These are phyloP conservation scores for Caenorhabditis sulstoni DNA, from an alignment of 2,888 invertebrate genomes.

Conservation along the genomic window DNA sequence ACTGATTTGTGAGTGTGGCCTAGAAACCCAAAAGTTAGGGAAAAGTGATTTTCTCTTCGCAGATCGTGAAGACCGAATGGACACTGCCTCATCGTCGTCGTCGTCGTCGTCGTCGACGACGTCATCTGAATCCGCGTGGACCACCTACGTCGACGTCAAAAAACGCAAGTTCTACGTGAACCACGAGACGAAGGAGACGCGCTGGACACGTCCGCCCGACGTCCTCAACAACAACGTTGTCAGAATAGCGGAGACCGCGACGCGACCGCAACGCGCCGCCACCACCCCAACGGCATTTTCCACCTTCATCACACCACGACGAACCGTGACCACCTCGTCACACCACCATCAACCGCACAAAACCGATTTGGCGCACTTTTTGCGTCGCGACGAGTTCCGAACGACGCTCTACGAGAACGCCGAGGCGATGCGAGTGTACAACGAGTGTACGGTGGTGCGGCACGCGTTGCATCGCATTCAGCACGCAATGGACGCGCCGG, in stretches of 20 bases:
- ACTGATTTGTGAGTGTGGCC: slow-evolving; percentile 20
- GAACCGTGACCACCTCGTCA: slow-evolving; percentile 39
- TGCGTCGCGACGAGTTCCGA: slow-evolving; percentile 46
- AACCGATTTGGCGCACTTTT: slow-evolving; percentile 34
- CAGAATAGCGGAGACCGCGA: too few relatives aligned
- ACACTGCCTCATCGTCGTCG: slow-evolving; percentile 16
- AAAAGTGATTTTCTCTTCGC: background rate
- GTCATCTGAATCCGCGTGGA: slow-evolving; percentile 87
- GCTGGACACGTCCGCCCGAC: slow-evolving; percentile 89
- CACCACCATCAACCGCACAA: slow-evolving; percentile 29
- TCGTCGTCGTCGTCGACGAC: background rate
- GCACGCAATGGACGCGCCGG: slow-evolving; percentile 32
- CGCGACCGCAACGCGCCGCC: too few relatives aligned
- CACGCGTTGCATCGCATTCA: slow-evolving; percentile 54
- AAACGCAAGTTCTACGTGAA: slow-evolving; percentile 98
- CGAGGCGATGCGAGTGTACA: slow-evolving; percentile 51
- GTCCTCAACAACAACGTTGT: background rate
- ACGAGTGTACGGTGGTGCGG: slow-evolving; percentile 45
- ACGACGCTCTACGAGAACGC: slow-evolving; percentile 41
- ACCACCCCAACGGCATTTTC: background rate
- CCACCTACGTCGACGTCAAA: slow-evolving; percentile 95
- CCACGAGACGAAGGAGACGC: slow-evolving; percentile 95
- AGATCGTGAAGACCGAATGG: slow-evolving; percentile 27
- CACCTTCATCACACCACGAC: slow-evolving; percentile 54
- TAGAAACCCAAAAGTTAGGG: too few relatives aligned